Evolutionary conservation across 2,888 invertebrate genomes (phyloP), one percentile per base, ranked within the genome.

Genomic region (Phyllotreta cruciferae): DNA sequence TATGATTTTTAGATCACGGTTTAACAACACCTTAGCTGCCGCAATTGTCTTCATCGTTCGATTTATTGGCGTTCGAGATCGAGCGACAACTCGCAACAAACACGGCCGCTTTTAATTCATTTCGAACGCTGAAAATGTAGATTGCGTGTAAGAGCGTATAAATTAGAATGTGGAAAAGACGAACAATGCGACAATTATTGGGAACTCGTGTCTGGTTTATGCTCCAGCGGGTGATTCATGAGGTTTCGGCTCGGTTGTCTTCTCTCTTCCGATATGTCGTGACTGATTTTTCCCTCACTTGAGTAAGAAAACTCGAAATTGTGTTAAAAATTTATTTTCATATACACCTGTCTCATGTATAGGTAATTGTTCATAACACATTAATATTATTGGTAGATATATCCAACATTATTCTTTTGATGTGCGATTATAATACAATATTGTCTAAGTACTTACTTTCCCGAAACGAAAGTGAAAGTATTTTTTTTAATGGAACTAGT

Each of bases 161-260:
- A 60, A 54, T 55, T 55, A 39, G 47, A 60, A 60, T 45, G 55
- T 11, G 8, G 35, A 61, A 55, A 49, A 55, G 38, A 14, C 49
- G 9, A 55, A 61, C 61, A 61, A 61, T 55, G 39, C 49, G 55
- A 55, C 61, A 61, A 61, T 39, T 55, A 61, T 41, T 49, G 41
- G 39, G 38, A 54, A n/a, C 55, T 61, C 54, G 47, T 60, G 47
- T 44, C 47, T 45, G 45, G 37, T 60, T 53, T 42, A 52, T 53
- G 52, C 50, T 60, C 14, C 52, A 50, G 34, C 52, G 49, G 37
- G 39, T 52, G 52, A 58, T 58, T 58, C 52, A 60, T 52, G 60
- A 60, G 37, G 36, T 60, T 52, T 53, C 52, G 36, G 10, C 53
- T 7, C 34, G 13, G 34, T 45, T 60, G 24, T 56, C 45, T 45